These are phyloP conservation scores for Cerceris rybyensis DNA, from an alignment of 2,888 invertebrate genomes.

Conservation along the genomic window DNA sequence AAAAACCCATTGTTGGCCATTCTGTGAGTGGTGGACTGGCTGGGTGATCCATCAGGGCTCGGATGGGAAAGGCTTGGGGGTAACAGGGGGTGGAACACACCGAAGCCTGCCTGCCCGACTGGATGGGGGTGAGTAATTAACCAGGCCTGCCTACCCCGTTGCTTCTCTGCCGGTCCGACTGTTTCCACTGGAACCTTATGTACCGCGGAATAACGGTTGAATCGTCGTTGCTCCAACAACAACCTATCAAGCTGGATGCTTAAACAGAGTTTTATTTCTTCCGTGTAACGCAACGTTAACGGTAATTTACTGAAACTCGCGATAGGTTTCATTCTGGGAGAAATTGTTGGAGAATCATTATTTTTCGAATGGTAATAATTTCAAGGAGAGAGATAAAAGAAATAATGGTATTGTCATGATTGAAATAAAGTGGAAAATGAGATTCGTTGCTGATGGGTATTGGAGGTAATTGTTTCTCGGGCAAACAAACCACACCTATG, in stretches of 20 bases:
- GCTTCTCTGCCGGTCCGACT: slow-evolving; percentile 63
- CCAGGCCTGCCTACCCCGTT: slow-evolving; percentile 73
- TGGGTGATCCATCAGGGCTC: slow-evolving; percentile 80
- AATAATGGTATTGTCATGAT: too few relatives aligned
- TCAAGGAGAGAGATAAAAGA: too few relatives aligned
- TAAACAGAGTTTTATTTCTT: slow-evolving; percentile 14
- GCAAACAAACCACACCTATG: neutral
- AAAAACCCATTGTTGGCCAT: slow-evolving; percentile 80
- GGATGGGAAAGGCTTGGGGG: slow-evolving; percentile 77
- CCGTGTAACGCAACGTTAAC: neutral
- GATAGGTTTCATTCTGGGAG: neutral
- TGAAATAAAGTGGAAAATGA: neutral
- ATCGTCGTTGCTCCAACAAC: slow-evolving; percentile 66
- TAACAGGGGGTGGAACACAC: slow-evolving; percentile 71
- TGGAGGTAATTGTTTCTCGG: slow-evolving; percentile 8
- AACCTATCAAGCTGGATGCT: slow-evolving; percentile 46
- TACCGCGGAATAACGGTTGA: slow-evolving; percentile 72
- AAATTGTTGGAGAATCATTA: too few relatives aligned
- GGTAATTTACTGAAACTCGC: neutral
- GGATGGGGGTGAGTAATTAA: slow-evolving; percentile 80
- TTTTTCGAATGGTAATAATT: too few relatives aligned
- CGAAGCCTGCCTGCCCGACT: slow-evolving; percentile 73
- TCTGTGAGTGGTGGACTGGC: slow-evolving; percentile 79
- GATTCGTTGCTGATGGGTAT: neutral
- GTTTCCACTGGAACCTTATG: slow-evolving; percentile 77